Percentiles rank a stretch among this genome's conserved stretches.
phyloP scores from a whole-genome alignment of 1,140 invertebrate species.

The Orius insidiosus region DNA sequence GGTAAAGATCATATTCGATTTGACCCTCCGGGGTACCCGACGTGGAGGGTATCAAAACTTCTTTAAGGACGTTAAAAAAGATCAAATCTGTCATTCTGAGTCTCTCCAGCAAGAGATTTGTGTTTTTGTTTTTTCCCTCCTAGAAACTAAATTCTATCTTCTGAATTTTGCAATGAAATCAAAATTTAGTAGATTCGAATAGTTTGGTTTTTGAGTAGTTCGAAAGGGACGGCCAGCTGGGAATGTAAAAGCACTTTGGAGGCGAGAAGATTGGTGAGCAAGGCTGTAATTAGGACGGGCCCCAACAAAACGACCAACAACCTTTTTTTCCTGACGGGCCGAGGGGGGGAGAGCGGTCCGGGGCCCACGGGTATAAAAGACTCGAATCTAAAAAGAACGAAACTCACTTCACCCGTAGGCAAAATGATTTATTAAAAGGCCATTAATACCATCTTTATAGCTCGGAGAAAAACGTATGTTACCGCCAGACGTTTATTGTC shows the following conservation, averaged over 20 bases:
- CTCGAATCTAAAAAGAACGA: too few species aligned
- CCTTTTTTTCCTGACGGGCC: background rate
- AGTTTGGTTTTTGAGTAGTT: background rate
- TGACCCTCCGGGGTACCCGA: too few species aligned
- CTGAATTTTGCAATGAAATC: background rate
- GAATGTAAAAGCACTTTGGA: background rate
- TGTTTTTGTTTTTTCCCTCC: too few species aligned
- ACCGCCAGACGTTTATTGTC: conserved; percentile 4
- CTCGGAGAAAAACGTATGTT: background rate
- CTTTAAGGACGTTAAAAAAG: too few species aligned
- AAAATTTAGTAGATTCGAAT: background rate
- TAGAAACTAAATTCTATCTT: too few species aligned
- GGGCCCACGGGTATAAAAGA: too few species aligned
- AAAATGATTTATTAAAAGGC: conserved; percentile 4
- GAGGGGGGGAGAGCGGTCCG: too few species aligned
- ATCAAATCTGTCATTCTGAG: too few species aligned
- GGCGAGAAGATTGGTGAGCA: conserved; percentile 3
- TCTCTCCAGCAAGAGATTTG: too few species aligned
- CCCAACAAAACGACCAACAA: conserved; percentile 5
- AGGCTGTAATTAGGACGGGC: conserved; percentile 5
- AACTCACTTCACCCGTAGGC: background rate
- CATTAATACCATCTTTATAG: conserved; percentile 7
- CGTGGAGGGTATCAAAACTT: too few species aligned
- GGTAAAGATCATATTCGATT: too few species aligned
- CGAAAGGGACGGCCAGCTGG: background rate